A percentile compares a stretch with the other conserved stretches of the same genome.
phyloP scores from a whole-genome alignment of 2,113 vertebrate species.

The Psammodynastes pulverulentus region DNA sequence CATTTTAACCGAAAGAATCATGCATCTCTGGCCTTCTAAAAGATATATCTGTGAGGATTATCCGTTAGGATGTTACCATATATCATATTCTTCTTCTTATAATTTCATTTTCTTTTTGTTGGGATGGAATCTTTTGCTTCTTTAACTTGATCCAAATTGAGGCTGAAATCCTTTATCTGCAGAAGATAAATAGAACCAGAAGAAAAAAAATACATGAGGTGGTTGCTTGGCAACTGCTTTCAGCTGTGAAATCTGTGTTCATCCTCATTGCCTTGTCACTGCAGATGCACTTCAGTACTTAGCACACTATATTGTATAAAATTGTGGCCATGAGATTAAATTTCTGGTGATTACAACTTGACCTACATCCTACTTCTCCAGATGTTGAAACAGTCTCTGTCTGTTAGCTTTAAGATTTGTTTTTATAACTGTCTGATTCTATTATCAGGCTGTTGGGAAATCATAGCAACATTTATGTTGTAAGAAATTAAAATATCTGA shows the following conservation, averaged over 20 bases:
- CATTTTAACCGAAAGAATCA: background rate
- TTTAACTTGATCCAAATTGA: conserved; percentile 1
- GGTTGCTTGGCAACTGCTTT: conserved; percentile 29
- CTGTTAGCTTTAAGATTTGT: background rate
- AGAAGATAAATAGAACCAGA: conserved; percentile 7
- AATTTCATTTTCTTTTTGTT: background rate
- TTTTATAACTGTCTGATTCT: background rate
- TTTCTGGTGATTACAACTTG: background rate
- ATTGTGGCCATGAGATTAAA: background rate
- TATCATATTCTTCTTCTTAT: background rate
- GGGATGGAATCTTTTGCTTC: background rate
- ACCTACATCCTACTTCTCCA: background rate
- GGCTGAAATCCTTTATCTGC: conserved; percentile 9
- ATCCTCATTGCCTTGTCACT: background rate
- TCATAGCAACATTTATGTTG: background rate
- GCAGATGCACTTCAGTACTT: background rate
- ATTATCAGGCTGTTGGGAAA: background rate
- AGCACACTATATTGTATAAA: conserved; percentile 1
- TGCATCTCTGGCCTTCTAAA: background rate
- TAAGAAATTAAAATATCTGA: background rate
- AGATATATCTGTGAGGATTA: background rate
- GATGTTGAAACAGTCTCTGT: background rate
- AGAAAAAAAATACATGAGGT: background rate
- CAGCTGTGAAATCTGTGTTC: background rate
- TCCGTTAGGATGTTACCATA: background rate